phyloP scores from a whole-genome alignment of 2,888 invertebrate species.

The Phasia obesa region DNA sequence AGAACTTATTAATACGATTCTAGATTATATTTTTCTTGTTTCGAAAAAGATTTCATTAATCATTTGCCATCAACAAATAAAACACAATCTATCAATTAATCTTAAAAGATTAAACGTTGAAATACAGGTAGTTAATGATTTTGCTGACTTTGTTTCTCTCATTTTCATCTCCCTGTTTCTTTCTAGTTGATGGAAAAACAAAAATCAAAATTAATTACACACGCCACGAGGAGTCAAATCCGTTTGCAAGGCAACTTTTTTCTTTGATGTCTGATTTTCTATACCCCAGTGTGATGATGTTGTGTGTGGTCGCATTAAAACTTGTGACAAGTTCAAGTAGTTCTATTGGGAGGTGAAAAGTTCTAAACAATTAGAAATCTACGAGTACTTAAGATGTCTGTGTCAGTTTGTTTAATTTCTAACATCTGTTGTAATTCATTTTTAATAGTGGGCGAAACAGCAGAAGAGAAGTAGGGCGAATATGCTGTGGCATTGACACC shows the following conservation, averaged over 20 bases:
- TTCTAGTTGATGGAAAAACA: constrained; percentile 28
- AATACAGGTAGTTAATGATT: constrained; percentile 32
- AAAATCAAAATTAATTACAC: constrained; percentile 15
- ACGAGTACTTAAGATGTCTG: no score
- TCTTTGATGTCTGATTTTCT: no score
- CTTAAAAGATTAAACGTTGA: constrained; percentile 37
- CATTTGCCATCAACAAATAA: constrained; percentile 57
- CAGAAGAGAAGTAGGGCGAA: not conserved
- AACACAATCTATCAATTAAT: constrained; percentile 57
- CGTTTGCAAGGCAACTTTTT: constrained; percentile 5
- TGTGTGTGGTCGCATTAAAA: not conserved
- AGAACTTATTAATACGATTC: not conserved
- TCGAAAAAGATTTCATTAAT: constrained; percentile 46
- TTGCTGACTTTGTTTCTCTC: constrained; percentile 3
- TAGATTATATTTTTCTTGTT: not conserved
- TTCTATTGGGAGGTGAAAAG: not conserved
- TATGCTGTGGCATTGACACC: no score
- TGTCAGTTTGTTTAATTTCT: not conserved
- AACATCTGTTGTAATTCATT: not conserved
- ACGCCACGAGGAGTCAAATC: constrained; percentile 41
- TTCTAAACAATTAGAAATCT: not conserved
- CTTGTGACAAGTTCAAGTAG: not conserved
- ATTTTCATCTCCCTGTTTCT: not conserved
- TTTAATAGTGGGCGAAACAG: not conserved
- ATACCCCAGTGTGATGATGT: not conserved